These are phyloP conservation scores for Athalia cordata DNA, from an alignment of 2,888 invertebrate species.

Conservation along the genomic window DNA sequence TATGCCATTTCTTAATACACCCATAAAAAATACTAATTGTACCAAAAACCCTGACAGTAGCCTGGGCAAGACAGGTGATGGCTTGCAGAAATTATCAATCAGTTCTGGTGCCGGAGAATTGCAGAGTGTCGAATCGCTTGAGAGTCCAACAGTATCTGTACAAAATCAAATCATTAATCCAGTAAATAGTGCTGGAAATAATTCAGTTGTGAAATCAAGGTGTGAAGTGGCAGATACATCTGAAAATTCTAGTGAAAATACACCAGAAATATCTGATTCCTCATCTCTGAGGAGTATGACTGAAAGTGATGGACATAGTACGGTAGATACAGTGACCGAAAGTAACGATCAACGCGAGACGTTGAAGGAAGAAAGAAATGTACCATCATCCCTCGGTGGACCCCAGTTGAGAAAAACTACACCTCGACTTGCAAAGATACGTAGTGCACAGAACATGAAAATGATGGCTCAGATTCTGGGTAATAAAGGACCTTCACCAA, in stretches of 20 bases:
- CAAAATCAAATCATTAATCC: background rate
- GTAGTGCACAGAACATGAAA: constrained; percentile 71
- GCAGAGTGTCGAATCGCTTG: background rate
- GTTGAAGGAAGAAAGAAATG: constrained; percentile 65
- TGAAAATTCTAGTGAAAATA: background rate
- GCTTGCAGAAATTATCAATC: background rate
- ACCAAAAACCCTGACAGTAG: background rate
- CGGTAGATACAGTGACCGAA: constrained; percentile 6
- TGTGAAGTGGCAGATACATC: background rate
- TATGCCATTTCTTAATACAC: constrained; percentile 48
- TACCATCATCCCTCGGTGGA: constrained; percentile 54
- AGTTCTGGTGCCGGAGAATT: constrained; percentile 1
- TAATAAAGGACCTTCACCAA: constrained; percentile 60
- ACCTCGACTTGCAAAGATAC: constrained; percentile 69
- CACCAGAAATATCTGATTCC: constrained; percentile 9
- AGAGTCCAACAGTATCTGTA: constrained; percentile 18
- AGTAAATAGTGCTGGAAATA: background rate
- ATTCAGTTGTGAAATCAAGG: background rate
- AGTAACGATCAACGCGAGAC: constrained; percentile 53
- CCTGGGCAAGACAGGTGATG: background rate
- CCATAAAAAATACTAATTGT: background rate
- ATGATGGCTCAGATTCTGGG: constrained; percentile 66
- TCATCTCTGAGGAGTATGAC: background rate
- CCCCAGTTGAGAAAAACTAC: constrained; percentile 67
- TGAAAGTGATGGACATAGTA: constrained; percentile 13